Conservation (phyloP, 2,888 invertebrate genomes). For the Drosophila merina region DNA sequence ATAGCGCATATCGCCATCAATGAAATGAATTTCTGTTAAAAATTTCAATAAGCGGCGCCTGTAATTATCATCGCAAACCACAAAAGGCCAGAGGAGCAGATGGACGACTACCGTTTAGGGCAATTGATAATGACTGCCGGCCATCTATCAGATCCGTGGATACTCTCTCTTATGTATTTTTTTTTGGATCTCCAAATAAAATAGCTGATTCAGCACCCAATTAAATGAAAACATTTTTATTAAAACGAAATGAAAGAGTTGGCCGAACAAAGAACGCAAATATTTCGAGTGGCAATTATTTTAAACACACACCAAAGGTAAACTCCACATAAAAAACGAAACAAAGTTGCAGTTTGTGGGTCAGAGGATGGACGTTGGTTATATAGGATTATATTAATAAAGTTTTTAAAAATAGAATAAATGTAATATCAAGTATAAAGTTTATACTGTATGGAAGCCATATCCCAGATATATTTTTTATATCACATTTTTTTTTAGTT, state of each 20-base stretch:
- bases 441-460: too few species aligned
- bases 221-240: constrained; percentile 61
- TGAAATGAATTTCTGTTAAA: constrained; percentile 40
- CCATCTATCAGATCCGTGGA: constrained; percentile 61
- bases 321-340: constrained; percentile 11
- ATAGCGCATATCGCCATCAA: constrained; percentile 63
- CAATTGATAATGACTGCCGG: constrained; percentile 66
- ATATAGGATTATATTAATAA: background rate
- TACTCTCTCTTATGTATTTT: constrained; percentile 29
- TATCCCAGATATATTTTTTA: too few species aligned
- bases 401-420: background rate
- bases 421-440: too few species aligned
- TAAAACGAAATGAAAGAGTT: constrained; percentile 64
- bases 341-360: constrained; percentile 20
- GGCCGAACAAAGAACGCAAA: constrained; percentile 65
- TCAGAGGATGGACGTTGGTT: constrained; percentile 22
- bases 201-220: constrained; percentile 82
- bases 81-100: constrained; percentile 62
- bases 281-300: constrained; percentile 80
- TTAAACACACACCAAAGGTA: constrained; percentile 58
- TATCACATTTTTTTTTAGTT: background rate
- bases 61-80: constrained; percentile 66
- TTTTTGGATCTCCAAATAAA: constrained; percentile 36
- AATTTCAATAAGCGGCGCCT: constrained; percentile 73
- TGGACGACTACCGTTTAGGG: constrained; percentile 77